Evolutionary conservation across 2,113 vertebrate genomes (phyloP), one percentile per base, ranked within the genome.

Genomic region (Grallaria varia): DNA sequence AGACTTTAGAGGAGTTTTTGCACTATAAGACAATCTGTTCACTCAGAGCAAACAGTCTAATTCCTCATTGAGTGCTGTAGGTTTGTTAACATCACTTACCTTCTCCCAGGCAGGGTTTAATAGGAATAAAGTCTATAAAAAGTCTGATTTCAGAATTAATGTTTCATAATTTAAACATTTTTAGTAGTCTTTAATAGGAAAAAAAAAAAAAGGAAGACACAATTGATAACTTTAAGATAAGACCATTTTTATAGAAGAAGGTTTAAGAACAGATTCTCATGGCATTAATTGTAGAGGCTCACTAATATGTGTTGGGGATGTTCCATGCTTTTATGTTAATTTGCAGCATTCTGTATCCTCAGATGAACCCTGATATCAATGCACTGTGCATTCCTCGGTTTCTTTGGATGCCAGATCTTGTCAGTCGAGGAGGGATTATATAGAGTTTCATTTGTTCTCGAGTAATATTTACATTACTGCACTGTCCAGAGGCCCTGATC

Each of bases 361-460:
- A 12, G 85, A 13, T 86, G 78, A 97, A 67, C 87, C 30, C 49
- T 89, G 44, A 35, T 87, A 64, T 28, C 7, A 14, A 56, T 31
- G 66, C 52, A 12, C 40, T 76, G 58, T 40, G 45, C n/a, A 35
- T 95, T 85, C 39, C 35, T 84, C 71, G 53, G 13, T 87, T 90
- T 72, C 56, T 91, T 74, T 68, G 84, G 35, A 62, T 93, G 79
- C 56, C 53, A 53, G 42, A 53, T 79, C 31, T 73, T 94, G 94
- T 92, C 90, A 76, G 44, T 88, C 42, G 53, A 49, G 45, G 47
- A 88, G 55, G 67, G 72, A 71, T 87, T 94, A 63, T 93, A 76
- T 76, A 80, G 76, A 82, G 47, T 95, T 97, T 89, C 93, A 42
- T 74, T 90, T 96, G 79, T 93, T 95, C 89, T 88, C 76, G 24